Conservation (phyloP, 2,797 vertebrate genomes). For the Acrocephalus scirpaceus region DNA sequence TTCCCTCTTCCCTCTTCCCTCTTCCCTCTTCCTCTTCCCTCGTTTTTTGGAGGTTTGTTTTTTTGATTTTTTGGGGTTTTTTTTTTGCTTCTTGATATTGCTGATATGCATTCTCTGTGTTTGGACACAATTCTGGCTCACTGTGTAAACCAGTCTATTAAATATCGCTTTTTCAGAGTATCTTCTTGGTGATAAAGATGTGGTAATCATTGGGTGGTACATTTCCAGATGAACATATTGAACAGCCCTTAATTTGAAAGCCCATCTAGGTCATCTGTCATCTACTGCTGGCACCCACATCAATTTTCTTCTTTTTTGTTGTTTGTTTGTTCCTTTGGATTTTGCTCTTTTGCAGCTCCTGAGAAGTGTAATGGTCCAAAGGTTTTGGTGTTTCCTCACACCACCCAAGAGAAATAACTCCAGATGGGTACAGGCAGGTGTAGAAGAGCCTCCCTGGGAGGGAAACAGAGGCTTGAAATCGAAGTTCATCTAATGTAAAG, state of each 20-base stretch:
- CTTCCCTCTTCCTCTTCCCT: too few relatives aligned
- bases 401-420: not conserved
- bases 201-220: not conserved
- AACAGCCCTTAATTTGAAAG: constrained; percentile 22
- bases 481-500: not conserved
- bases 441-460: not conserved
- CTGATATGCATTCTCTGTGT: rapidly evolving
- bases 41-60: too few relatives aligned
- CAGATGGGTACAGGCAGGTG: not conserved
- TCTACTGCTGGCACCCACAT: not conserved
- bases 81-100: not conserved
- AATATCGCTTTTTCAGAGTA: not conserved
- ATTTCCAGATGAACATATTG: not conserved
- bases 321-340: not conserved
- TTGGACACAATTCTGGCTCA: not conserved
- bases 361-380: not conserved
- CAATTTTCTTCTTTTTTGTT: not conserved
- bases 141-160: not conserved
- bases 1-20: too few relatives aligned
- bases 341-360: not conserved
- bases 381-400: not conserved
- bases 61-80: too few relatives aligned
- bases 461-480: not conserved
- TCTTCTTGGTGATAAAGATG: not conserved
- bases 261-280: not conserved